A percentile compares a stretch with the other conserved stretches of the same genome.
Evolutionary conservation across 2,797 vertebrate genomes (phyloP).

Genomic region (Schizopygopsis malacanthus): DNA sequence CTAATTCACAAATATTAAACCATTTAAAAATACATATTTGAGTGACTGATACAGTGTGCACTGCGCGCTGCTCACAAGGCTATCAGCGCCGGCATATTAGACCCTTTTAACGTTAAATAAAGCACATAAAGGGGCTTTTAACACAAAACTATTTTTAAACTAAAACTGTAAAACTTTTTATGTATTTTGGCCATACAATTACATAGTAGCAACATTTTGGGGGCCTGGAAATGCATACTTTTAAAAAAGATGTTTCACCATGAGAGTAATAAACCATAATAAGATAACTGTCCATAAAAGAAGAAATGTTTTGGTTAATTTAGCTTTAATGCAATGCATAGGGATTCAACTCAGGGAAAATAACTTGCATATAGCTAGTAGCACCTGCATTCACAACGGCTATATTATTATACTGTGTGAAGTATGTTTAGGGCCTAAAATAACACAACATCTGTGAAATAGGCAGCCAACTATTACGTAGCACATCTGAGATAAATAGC

Average conservation of each 20-base stretch:
- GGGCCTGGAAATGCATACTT: too few relatives aligned
- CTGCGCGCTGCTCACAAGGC: too few relatives aligned
- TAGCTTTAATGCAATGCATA: background rate
- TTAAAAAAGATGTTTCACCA: background rate
- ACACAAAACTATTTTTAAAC: too few relatives aligned
- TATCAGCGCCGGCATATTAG: too few relatives aligned
- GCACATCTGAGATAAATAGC: constrained; percentile 13
- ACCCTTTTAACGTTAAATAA: too few relatives aligned
- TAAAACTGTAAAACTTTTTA: too few relatives aligned
- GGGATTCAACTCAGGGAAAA: background rate
- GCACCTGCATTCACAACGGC: background rate
- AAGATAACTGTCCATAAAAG: background rate
- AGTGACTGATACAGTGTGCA: background rate
- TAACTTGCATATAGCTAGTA: background rate
- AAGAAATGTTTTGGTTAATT: background rate
- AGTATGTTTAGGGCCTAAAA: constrained; percentile 10
- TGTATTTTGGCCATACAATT: too few relatives aligned
- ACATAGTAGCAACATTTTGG: too few relatives aligned
- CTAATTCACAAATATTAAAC: too few relatives aligned
- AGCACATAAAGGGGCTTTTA: too few relatives aligned
- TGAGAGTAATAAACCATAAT: background rate
- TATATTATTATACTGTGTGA: background rate
- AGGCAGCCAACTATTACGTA: background rate
- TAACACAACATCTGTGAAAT: constrained; percentile 6
- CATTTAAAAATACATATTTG: background rate